phyloP scores from a whole-genome alignment of 2,113 vertebrate genomes.

The Anarrhichthys ocellatus region DNA sequence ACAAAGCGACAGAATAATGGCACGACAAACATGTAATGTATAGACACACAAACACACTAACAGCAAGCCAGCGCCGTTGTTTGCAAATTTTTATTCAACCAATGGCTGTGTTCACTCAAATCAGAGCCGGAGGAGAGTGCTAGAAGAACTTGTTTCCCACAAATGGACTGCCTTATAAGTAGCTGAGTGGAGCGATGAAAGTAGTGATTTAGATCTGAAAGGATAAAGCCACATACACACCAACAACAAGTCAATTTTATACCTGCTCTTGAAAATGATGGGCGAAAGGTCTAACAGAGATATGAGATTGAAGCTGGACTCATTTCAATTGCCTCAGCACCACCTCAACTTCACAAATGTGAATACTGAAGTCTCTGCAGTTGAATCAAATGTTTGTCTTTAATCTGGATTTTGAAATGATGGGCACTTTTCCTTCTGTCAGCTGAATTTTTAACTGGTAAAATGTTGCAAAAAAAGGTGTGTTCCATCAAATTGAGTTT shows the following conservation, averaged over 20 bases:
- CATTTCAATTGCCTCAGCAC: constrained; percentile 32
- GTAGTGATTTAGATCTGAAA: constrained; percentile 63
- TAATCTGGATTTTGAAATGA: constrained; percentile 53
- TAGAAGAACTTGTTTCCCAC: constrained; percentile 58
- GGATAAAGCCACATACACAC: constrained; percentile 33
- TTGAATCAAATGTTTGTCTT: constrained; percentile 23
- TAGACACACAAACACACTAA: constrained; percentile 8
- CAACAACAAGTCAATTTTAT: constrained; percentile 55
- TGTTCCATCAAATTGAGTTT: not conserved
- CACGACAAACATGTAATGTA: not conserved
- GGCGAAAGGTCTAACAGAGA: constrained; percentile 50
- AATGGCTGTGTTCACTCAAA: constrained; percentile 56
- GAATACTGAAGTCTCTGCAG: constrained; percentile 34
- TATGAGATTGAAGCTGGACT: constrained; percentile 53
- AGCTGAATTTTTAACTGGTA: not conserved
- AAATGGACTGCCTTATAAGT: constrained; percentile 65
- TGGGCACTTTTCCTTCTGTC: not conserved
- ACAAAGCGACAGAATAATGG: constrained; percentile 6
- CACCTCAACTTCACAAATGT: constrained; percentile 46
- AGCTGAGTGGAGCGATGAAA: constrained; percentile 59
- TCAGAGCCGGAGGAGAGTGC: constrained; percentile 56
- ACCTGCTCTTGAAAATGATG: constrained; percentile 69
- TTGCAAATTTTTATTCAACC: constrained; percentile 65
- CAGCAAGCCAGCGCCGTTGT: not conserved
- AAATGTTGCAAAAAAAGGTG: not conserved